Conservation (phyloP, 2,113 vertebrate species). For the Carassius gibelio region DNA sequence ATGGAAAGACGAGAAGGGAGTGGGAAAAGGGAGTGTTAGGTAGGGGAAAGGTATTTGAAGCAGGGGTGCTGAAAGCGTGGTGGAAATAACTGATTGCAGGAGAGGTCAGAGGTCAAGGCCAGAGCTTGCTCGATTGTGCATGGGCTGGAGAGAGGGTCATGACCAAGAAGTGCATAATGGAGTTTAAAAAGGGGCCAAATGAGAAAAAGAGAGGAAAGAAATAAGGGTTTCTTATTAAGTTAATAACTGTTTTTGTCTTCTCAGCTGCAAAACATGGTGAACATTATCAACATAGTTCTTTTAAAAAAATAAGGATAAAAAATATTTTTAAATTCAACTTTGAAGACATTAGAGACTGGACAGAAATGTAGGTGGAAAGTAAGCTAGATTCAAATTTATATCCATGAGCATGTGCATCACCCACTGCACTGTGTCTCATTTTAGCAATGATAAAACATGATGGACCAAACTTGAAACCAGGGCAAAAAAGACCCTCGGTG, state of each 20-base stretch:
- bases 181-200: slow-evolving; percentile 42
- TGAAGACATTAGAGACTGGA: neutral
- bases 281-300: neutral
- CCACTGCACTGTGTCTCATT: neutral
- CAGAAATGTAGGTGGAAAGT: no score
- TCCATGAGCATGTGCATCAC: neutral
- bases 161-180: slow-evolving; percentile 46
- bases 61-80: slow-evolving; percentile 69
- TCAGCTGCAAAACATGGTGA: slow-evolving; percentile 5
- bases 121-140: slow-evolving; percentile 68
- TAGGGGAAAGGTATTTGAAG: slow-evolving; percentile 23
- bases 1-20: slow-evolving; percentile 34
- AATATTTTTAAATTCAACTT: neutral
- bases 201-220: neutral
- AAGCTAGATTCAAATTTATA: neutral
- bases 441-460: neutral
- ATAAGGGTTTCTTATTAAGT: neutral
- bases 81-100: slow-evolving; percentile 83
- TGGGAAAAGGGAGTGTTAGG: slow-evolving; percentile 46
- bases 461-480: neutral
- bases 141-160: slow-evolving; percentile 66
- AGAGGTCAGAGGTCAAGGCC: slow-evolving; percentile 77
- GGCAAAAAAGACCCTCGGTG: neutral
- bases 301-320: neutral
- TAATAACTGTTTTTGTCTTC: neutral